Evolutionary conservation across 2,797 vertebrate species (phyloP), one percentile per base, ranked within the genome.

Genomic region (Clarias platycephalus): DNA sequence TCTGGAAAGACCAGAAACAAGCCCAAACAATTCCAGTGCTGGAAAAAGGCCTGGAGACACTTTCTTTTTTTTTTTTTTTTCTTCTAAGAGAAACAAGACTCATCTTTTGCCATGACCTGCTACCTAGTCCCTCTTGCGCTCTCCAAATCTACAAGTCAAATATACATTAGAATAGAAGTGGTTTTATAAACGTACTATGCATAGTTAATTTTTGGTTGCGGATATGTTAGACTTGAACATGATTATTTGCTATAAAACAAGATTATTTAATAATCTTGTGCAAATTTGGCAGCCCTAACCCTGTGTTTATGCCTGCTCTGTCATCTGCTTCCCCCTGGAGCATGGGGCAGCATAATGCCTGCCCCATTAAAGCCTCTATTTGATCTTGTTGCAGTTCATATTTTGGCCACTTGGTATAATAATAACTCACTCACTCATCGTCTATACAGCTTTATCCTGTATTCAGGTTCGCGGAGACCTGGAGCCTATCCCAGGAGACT

Each of bases 1-100:
- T 75, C 72, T 75, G 49, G 72, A 75, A 55, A 57, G 53, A 58
- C 74, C 49, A 44, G 68, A 71, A 71, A 44, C 68, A 12, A 57
- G 26, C 53, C 16, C 18, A 57, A 57, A 76, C n/a, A 53, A 28
- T 74, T 74, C 22, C 44, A 26, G 44, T 16, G 28, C 53, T 76
- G 28, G 28, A 34, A 75, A 57, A 75, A 1, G 28, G 26, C 44
- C n/a, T 55, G 26, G 20, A 57, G 74, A 34, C 74, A 22, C 5
- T 0, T 55, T 12, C n/a, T 16, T 31, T 22, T 1, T 55, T 13
- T 49, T 16, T 28, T 20, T 28, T 15, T 44, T n/a, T 44, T 26
- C 12, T 5, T 9, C 16, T 68, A 1, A 18, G 26, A 55, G 20
- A 74, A 55, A 53, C 53, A 12, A 34, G 18, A 4, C 18, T 31